Base-by-base conservation (phyloP, 2,797 vertebrate genomes). In the Anomalospiza imberbis region DNA sequence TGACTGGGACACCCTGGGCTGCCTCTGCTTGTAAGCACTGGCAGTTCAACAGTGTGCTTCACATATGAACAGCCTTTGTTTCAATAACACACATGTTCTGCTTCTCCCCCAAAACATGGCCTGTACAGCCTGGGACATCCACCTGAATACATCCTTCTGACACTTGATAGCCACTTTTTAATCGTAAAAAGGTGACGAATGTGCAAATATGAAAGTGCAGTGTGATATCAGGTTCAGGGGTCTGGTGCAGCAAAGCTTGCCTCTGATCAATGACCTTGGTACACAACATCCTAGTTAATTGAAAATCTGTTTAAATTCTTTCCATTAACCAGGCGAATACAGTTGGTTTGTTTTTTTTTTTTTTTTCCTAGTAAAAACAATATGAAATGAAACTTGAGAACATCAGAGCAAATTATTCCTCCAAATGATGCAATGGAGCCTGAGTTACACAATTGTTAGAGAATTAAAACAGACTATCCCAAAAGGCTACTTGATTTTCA, bases 291-390 rank as follows among this genome's bases (percentile, higher is more conserved):
- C 54, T 65, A 84, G 75, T 36, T 31, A 90, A 68, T 7, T 70
- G 62, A 62, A 86, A 91, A 72, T 42, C 54, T 45, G 47, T 65
- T 91, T 67, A 68, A 70, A 78, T 80, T 89, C 21, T 81, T 85
- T 61, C 66, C 42, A 4, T 70, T 88, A 75, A 36, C 29, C 34
- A 32, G 40, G 21, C 22, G 15, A 78, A 70, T 74, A 40, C 13
- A 55, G 73, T 40, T 26, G 7, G n/a, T 13, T 7, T 24, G 17
- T 29, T 89, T 44, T 66, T 42, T 20, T 17, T 84, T 58, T 34
- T n/a, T 91, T 58, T 82, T 36, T 65, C 9, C 51, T 77, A 26
- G 66, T 67, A 81, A 78, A 93, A 82, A 17, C 51, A 86, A 31
- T 32, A 32, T 44, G 28, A 92, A 76, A 73, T 16, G 22, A 66